These are phyloP conservation scores for Myrmophylax atrothorax DNA, from an alignment of 2,113 vertebrate species.

Conservation along the genomic window DNA sequence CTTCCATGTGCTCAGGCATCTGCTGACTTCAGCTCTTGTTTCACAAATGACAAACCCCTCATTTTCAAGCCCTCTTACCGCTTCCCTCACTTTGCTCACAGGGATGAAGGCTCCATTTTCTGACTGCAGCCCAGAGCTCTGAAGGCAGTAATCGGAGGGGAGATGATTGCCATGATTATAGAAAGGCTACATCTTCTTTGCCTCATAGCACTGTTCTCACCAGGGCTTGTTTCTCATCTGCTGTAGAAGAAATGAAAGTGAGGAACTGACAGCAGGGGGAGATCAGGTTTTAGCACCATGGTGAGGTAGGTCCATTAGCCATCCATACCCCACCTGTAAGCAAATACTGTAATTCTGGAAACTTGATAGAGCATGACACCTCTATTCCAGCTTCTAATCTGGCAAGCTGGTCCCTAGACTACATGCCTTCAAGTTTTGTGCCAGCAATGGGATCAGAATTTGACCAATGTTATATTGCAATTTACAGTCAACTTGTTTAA, in stretches of 20 bases:
- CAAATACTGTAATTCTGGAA: neutral
- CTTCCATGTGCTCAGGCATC: neutral
- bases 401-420: neutral
- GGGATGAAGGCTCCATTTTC: neutral
- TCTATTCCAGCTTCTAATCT: neutral
- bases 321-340: neutral
- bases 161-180: neutral
- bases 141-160: neutral
- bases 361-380: fast-evolving
- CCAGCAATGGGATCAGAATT: neutral
- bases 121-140: neutral
- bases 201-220: neutral
- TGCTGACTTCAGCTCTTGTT: neutral
- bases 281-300: neutral
- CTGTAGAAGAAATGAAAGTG: neutral
- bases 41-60: fast-evolving
- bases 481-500: neutral
- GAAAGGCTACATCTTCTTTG: neutral
- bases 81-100: neutral
- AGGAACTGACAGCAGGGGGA: neutral
- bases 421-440: neutral
- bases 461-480: neutral
- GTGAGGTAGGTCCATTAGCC: neutral
- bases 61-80: neutral
- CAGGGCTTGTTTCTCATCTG: neutral